Evolutionary conservation across 2,888 invertebrate genomes (phyloP).

Genomic region (Argyresthia albistria): DNA sequence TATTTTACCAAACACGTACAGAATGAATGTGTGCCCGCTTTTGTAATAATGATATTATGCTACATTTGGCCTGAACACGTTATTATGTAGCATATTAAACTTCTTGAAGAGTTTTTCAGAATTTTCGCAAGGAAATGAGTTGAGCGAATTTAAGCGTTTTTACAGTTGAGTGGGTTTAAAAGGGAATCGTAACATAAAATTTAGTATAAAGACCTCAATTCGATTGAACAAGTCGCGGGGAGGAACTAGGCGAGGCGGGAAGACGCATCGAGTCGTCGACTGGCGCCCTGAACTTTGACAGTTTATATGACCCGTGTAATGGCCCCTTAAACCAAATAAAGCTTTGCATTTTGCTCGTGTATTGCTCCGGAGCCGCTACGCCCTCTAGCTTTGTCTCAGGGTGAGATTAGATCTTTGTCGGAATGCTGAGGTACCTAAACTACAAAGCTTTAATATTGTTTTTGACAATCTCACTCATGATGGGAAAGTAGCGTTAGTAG

Average conservation of each 20-base stretch:
- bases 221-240: slow-evolving; percentile 29
- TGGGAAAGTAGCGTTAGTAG: no score
- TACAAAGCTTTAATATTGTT: no score
- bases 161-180: slow-evolving; percentile 19
- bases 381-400: slow-evolving; percentile 47
- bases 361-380: slow-evolving; percentile 30
- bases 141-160: background rate
- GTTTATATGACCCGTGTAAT: slow-evolving; percentile 71
- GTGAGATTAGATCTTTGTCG: slow-evolving; percentile 41
- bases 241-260: slow-evolving; percentile 1
- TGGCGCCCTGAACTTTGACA: slow-evolving; percentile 57
- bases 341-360: slow-evolving; percentile 59
- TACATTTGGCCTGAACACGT: slow-evolving; percentile 4
- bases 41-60: slow-evolving; percentile 19
- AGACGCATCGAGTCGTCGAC: slow-evolving; percentile 1
- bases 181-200: slow-evolving; percentile 30
- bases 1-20: slow-evolving; percentile 29
- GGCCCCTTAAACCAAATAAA: slow-evolving; percentile 68
- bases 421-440: background rate
- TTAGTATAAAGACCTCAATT: slow-evolving; percentile 35
- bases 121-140: background rate
- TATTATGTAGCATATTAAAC: background rate
- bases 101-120: slow-evolving; percentile 8
- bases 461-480: no score
- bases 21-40: slow-evolving; percentile 19